These are phyloP conservation scores for Chaetops frenatus DNA, from an alignment of 2,113 vertebrate genomes.

Conservation along the genomic window DNA sequence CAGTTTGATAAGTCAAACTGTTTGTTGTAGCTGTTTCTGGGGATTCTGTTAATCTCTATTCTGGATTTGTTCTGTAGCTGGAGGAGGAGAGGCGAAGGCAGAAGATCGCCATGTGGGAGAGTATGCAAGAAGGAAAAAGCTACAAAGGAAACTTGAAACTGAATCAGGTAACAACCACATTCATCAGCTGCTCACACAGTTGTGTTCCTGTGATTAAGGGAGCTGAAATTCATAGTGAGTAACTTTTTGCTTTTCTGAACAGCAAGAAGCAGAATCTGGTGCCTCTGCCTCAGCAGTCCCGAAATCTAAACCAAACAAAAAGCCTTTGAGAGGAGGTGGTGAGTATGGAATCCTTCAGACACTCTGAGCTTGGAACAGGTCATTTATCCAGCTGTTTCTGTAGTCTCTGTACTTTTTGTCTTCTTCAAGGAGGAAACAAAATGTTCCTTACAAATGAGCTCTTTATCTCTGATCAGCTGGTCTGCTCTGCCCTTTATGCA, in stretches of 20 bases:
- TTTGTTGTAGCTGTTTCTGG: neutral
- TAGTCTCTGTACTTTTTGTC: neutral
- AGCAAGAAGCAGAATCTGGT: constrained; percentile 67
- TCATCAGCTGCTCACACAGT: too few relatives aligned
- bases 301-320: constrained; percentile 79
- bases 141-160: constrained; percentile 66
- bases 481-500: neutral
- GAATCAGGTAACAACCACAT: constrained; percentile 60
- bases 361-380: neutral
- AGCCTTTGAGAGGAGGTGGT: constrained; percentile 79
- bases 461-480: neutral
- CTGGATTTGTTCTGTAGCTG: constrained; percentile 62
- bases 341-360: constrained; percentile 15
- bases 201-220: neutral
- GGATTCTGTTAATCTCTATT: rapidly evolving
- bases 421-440: neutral
- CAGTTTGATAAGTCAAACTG: neutral
- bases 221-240: neutral
- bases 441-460: rapidly evolving
- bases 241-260: neutral
- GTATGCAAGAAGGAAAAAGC: constrained; percentile 85
- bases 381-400: neutral
- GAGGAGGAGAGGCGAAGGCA: constrained; percentile 87
- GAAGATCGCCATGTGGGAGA: constrained; percentile 91
- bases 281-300: constrained; percentile 64